Conservation (phyloP, 2,888 invertebrate genomes). For the Noctua janthina region DNA sequence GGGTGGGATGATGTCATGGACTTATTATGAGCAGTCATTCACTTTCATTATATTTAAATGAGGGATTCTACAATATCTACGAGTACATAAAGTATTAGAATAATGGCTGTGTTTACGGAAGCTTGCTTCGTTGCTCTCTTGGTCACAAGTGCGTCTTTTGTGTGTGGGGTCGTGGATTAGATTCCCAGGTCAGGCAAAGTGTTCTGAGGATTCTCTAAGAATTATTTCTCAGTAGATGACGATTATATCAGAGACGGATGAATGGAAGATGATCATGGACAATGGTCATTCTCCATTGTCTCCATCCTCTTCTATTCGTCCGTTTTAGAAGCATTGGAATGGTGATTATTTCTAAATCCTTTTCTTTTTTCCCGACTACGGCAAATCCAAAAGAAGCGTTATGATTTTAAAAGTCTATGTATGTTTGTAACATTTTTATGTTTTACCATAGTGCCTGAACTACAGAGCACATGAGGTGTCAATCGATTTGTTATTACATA, state of each 20-base stretch:
- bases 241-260: neutral
- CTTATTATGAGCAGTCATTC: neutral
- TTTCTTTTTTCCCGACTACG: neutral
- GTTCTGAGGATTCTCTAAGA: neutral
- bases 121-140: neutral
- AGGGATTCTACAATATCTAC: neutral
- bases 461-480: neutral
- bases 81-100: slow-evolving; percentile 1
- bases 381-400: neutral
- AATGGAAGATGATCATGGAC: too few relatives aligned
- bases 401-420: neutral
- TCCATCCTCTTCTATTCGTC: neutral
- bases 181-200: neutral
- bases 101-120: slow-evolving; percentile 1
- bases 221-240: neutral
- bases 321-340: neutral
- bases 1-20: slow-evolving; percentile 39
- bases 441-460: neutral
- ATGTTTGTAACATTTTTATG: neutral
- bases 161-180: neutral
- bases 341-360: neutral
- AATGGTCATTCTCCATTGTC: too few relatives aligned
- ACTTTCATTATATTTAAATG: slow-evolving; percentile 34
- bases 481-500: neutral
- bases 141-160: neutral